phyloP scores from a whole-genome alignment of 2,888 invertebrate genomes.

The Globia sparganii region DNA sequence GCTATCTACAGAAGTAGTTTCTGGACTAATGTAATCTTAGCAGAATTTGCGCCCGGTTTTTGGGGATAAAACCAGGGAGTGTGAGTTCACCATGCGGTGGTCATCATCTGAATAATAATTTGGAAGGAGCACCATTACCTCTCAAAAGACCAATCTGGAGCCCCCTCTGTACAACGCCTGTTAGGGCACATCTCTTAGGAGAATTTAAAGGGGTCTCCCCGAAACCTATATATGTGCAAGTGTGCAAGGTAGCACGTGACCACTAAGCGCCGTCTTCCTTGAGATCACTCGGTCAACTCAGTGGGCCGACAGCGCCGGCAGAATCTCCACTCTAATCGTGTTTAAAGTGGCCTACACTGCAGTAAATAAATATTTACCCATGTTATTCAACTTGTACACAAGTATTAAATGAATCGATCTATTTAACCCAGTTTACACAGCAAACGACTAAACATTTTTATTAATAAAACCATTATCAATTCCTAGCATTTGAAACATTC shows the following conservation, averaged over 20 bases:
- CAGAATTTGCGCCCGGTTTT: not conserved
- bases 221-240: not conserved
- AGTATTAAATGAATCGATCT: not conserved
- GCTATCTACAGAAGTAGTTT: constrained; percentile 1
- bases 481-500: constrained; percentile 10
- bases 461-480: constrained; percentile 31
- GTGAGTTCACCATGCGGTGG: too few relatives aligned
- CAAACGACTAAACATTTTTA: not conserved
- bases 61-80: too few relatives aligned
- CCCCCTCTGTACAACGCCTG: too few relatives aligned
- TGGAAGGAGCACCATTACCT: too few relatives aligned
- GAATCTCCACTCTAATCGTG: too few relatives aligned
- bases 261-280: too few relatives aligned
- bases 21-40: not conserved
- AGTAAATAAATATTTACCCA: not conserved
- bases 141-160: not conserved
- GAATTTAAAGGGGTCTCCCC: too few relatives aligned
- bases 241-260: too few relatives aligned
- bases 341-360: not conserved
- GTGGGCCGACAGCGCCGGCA: too few relatives aligned
- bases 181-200: too few relatives aligned
- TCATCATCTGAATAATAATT: too few relatives aligned
- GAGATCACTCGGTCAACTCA: too few relatives aligned
- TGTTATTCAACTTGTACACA: not conserved
- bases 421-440: not conserved